Conservation (phyloP, 2,113 vertebrate genomes). For the Bos indicus region DNA sequence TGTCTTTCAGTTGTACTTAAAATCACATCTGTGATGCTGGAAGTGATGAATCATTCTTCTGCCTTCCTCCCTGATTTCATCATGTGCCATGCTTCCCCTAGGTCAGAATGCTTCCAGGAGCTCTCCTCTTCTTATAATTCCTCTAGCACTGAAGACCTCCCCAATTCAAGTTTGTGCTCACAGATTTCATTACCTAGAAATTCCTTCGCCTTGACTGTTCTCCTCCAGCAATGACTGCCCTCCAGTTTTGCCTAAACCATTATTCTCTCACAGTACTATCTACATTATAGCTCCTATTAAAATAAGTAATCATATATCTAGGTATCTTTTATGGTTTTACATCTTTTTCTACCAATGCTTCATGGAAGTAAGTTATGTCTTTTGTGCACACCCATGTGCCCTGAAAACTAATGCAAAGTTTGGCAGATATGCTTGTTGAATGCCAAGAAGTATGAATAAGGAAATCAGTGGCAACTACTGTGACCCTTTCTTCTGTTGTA, state of each 20-base stretch:
- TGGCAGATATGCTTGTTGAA: not conserved
- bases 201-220: not conserved
- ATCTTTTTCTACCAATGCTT: not conserved
- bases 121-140: not conserved
- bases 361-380: not conserved
- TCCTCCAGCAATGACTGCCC: not conserved
- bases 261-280: not conserved
- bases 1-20: not conserved
- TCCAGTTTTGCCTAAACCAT: not conserved
- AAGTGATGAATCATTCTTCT: not conserved
- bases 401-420: not conserved
- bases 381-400: fast-evolving
- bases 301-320: not conserved
- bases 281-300: not conserved
- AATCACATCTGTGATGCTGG: not conserved
- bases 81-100: not conserved
- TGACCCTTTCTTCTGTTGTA: not conserved
- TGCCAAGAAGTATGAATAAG: not conserved
- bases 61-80: not conserved
- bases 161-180: not conserved
- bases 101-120: not conserved
- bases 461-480: not conserved
- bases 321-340: not conserved
- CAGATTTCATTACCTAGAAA: not conserved
- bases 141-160: not conserved